Percentiles rank a stretch among this genome's conserved stretches.
Conservation (phyloP, 2,888 invertebrate species). For the Melangyna quadrimaculata region DNA sequence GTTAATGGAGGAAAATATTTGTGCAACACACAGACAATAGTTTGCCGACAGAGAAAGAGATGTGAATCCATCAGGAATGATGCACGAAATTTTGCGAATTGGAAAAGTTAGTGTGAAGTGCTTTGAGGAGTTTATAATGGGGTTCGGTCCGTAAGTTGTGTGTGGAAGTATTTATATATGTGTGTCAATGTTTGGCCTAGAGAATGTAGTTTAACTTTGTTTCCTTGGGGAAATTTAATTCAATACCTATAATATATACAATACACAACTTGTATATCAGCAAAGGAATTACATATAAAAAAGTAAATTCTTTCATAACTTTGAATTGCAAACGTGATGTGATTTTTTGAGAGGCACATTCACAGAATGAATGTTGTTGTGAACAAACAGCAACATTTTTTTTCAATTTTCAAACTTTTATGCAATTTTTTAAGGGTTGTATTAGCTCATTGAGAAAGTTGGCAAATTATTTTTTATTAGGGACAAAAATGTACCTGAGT, state of each 20-base stretch:
- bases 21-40: slow-evolving; percentile 57
- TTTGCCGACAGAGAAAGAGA: slow-evolving; percentile 16
- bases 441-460: not conserved
- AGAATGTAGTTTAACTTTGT: slow-evolving; percentile 7
- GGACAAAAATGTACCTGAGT: not conserved
- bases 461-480: not conserved
- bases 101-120: slow-evolving; percentile 63
- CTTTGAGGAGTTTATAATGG: slow-evolving; percentile 58
- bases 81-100: slow-evolving; percentile 55
- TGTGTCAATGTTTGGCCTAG: slow-evolving; percentile 54
- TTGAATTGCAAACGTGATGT: not conserved
- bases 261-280: not conserved
- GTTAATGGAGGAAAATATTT: slow-evolving; percentile 67
- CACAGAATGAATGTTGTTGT: not conserved
- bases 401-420: not conserved
- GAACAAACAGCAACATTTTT: too few species aligned
- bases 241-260: too few species aligned
- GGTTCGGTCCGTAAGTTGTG: slow-evolving; percentile 4
- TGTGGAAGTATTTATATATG: slow-evolving; percentile 9
- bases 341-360: not conserved
- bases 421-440: not conserved
- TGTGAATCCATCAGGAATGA: slow-evolving; percentile 49
- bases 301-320: not conserved
- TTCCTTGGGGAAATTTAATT: slow-evolving; percentile 23
- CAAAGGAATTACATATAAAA: not conserved